phyloP scores from a whole-genome alignment of 2,888 invertebrate genomes.

The Nymphalis c-album region DNA sequence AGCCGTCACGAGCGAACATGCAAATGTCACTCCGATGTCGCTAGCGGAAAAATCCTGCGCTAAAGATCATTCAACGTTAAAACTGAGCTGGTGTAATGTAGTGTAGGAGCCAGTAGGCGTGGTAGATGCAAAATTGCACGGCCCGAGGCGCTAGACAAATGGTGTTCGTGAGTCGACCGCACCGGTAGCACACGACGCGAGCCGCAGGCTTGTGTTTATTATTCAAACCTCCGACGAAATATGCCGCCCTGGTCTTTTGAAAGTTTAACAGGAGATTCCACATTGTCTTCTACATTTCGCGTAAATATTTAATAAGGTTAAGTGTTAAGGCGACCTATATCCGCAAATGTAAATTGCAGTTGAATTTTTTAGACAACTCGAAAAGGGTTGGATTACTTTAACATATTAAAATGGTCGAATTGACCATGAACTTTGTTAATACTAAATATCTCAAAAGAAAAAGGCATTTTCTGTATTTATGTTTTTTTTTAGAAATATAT shows the following conservation, averaged over 20 bases:
- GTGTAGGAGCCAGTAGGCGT: constrained; percentile 54
- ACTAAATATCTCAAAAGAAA: no score
- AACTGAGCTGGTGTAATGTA: constrained; percentile 8
- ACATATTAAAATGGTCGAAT: no score
- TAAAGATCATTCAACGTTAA: constrained; percentile 18
- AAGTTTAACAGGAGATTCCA: constrained; percentile 23
- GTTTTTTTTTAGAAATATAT: no score
- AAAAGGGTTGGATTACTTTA: not conserved
- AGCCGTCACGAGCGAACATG: constrained; percentile 14
- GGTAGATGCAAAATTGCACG: constrained; percentile 75
- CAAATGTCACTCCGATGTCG: constrained; percentile 18
- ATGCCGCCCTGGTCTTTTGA: constrained; percentile 44
- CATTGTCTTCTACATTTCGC: not conserved
- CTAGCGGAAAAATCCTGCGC: constrained; percentile 18
- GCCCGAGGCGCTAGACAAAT: constrained; percentile 71
- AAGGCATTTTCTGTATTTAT: no score
- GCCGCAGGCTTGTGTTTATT: constrained; percentile 52
- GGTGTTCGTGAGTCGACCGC: constrained; percentile 73
- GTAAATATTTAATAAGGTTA: constrained; percentile 2
- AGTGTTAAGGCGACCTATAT: constrained; percentile 3
- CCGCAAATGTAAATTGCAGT: not conserved
- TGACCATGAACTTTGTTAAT: no score
- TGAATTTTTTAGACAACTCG: not conserved
- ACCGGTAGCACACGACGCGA: constrained; percentile 74
- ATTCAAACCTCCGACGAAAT: constrained; percentile 49